These are phyloP conservation scores for Busseola fusca DNA, from an alignment of 2,888 invertebrate species.

Conservation along the genomic window DNA sequence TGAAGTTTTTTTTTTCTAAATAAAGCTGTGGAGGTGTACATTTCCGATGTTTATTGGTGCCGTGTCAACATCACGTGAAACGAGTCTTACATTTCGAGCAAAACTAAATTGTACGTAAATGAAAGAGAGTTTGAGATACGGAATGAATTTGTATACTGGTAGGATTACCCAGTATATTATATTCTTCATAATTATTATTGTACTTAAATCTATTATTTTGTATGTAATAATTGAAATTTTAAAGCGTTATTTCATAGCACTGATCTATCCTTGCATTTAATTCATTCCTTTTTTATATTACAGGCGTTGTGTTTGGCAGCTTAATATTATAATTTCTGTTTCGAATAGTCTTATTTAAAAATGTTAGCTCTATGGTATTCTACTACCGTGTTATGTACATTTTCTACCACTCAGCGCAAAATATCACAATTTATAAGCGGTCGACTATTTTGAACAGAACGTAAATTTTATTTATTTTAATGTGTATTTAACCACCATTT, in stretches of 20 bases:
- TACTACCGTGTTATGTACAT: slow-evolving; percentile 3
- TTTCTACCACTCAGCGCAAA: slow-evolving; percentile 21
- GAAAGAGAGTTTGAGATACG: slow-evolving; percentile 36
- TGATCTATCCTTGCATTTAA: slow-evolving; percentile 63
- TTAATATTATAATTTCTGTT: slow-evolving; percentile 46
- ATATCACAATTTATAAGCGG: slow-evolving; percentile 45
- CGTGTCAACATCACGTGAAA: not conserved
- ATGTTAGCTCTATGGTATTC: not conserved
- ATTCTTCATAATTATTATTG: slow-evolving; percentile 39
- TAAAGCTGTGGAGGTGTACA: too few species aligned
- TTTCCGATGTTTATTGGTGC: not conserved
- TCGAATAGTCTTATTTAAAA: slow-evolving; percentile 28
- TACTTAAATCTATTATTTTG: slow-evolving; percentile 47
- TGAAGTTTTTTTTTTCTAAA: not conserved
- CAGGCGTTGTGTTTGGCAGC: slow-evolving; percentile 71
- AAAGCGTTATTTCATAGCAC: slow-evolving; percentile 39
- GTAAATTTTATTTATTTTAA: slow-evolving; percentile 46
- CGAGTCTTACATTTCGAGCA: slow-evolving; percentile 36
- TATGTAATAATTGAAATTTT: slow-evolving; percentile 32
- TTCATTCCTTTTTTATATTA: slow-evolving; percentile 62
- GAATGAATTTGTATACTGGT: slow-evolving; percentile 58
- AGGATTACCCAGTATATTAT: slow-evolving; percentile 41
- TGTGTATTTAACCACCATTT: slow-evolving; percentile 39
- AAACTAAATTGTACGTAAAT: slow-evolving; percentile 38
- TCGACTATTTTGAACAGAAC: slow-evolving; percentile 43